Percentiles rank a stretch among this genome's conserved stretches.
Evolutionary conservation across 64 coral and sea anemone species (phyloP).

Genomic region (Actinia equina): DNA sequence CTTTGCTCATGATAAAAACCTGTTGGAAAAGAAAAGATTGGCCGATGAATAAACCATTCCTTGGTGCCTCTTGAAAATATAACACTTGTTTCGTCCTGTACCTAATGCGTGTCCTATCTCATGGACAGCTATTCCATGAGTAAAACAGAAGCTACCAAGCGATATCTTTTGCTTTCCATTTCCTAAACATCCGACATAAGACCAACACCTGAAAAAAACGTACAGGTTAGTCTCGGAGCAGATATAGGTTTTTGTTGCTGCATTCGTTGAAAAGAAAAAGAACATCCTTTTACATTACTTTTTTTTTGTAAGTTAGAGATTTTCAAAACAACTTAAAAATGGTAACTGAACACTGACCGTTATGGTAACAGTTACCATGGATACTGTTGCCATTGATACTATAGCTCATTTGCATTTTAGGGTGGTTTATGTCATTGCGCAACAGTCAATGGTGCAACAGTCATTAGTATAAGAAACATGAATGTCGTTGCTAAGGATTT

Average conservation of each 20-base stretch:
- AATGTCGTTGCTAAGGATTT: too few species aligned
- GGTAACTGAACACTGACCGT: neutral
- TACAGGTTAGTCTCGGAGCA: too few species aligned
- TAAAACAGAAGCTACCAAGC: conserved; percentile 35
- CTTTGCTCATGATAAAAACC: conserved; percentile 47
- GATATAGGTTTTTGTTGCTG: too few species aligned
- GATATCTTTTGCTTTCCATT: conserved; percentile 54
- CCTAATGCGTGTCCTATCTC: conserved; percentile 72
- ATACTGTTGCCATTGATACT: too few species aligned
- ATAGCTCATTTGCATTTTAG: too few species aligned
- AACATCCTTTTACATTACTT: too few species aligned
- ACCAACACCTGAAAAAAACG: conserved; percentile 47
- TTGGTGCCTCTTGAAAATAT: neutral
- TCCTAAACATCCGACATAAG: conserved; percentile 36
- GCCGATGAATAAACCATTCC: neutral
- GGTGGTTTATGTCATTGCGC: too few species aligned
- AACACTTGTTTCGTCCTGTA: neutral
- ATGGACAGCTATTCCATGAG: conserved; percentile 60
- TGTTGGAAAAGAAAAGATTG: neutral
- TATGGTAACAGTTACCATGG: neutral
- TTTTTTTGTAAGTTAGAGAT: too few species aligned
- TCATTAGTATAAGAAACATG: too few species aligned
- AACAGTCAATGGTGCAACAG: too few species aligned
- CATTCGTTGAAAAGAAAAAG: too few species aligned
- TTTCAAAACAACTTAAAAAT: too few species aligned